Evolutionary conservation across 1,140 invertebrate genomes (phyloP), one percentile per base, ranked within the genome.

Genomic region (Dysdera silvatica): DNA sequence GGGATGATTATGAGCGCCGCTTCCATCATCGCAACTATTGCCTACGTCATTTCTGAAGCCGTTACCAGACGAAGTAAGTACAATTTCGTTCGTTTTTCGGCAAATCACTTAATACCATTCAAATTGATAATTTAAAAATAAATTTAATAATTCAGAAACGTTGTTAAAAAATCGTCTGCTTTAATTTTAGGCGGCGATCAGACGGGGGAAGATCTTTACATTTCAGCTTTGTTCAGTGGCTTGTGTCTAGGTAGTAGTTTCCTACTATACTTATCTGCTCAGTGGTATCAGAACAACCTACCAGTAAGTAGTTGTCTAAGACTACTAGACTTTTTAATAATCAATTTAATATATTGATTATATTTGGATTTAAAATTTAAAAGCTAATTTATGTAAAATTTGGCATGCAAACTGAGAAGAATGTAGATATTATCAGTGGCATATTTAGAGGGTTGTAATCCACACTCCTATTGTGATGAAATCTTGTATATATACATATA

Each of bases 271-370:
- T 8, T 54, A 4, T 28, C 51, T 14, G 60, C 60, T 14, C 60
- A 61, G 23, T 61, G 51, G 49, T 61, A 61, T 54, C 60, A 61
- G 23, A 47, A 61, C 10, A 52, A 49, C 10, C 20, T 61, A 23
- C 31, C 35, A 18, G 60, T 61, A 47, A 54, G 51, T 54, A 8
- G 23, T 14, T n/a, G n/a, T 18, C 33, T n/a, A 51, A 12, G 10
- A 24, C 16, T 51, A 24, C 31, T 24, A 1, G 10, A 26, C 8
- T 29, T 28, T 10, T 14, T 2, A 7, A 29, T 51, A 51, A n/a
- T n/a, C n/a, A 28, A 8, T 24, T 0, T 24, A 26, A 2, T 51
- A 32, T 33, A 32, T 6, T 8, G 1, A 8, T 1, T 2, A 55
- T 24, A 20, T 6, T 20, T 18, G 32, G 24, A 45, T 45, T n/a